These are phyloP conservation scores for Xiphophorus birchmanni DNA, from an alignment of 2,797 vertebrate genomes.

Conservation along the genomic window DNA sequence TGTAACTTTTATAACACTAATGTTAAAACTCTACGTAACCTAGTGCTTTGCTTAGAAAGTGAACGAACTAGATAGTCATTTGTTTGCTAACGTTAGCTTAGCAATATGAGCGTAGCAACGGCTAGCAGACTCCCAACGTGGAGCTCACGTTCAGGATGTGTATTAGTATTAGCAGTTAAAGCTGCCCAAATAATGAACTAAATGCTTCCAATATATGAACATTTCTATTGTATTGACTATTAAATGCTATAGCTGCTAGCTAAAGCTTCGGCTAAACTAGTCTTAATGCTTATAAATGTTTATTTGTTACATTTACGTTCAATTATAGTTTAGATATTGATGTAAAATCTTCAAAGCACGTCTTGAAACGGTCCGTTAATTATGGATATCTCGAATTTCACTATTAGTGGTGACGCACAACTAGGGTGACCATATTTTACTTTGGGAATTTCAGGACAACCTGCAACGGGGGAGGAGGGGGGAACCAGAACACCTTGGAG, in stretches of 20 bases:
- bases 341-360: not conserved
- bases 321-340: not conserved
- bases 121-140: not conserved
- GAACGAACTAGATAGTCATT: not conserved
- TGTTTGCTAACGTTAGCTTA: slow-evolving; percentile 36
- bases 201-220: no score
- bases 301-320: not conserved
- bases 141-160: not conserved
- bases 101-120: not conserved
- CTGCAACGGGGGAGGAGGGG: no score
- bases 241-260: not conserved
- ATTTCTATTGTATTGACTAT: not conserved
- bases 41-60: not conserved
- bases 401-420: not conserved
- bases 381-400: not conserved
- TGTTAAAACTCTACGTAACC: no score
- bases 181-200: not conserved
- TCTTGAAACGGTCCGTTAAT: not conserved
- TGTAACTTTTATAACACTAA: fast-evolving
- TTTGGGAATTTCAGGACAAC: no score
- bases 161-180: not conserved
- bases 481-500: no score
- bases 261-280: not conserved
- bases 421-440: no score
- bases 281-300: not conserved